Base-by-base conservation (phyloP, 2,113 vertebrate species). In the Drymodes brunneopygia region DNA sequence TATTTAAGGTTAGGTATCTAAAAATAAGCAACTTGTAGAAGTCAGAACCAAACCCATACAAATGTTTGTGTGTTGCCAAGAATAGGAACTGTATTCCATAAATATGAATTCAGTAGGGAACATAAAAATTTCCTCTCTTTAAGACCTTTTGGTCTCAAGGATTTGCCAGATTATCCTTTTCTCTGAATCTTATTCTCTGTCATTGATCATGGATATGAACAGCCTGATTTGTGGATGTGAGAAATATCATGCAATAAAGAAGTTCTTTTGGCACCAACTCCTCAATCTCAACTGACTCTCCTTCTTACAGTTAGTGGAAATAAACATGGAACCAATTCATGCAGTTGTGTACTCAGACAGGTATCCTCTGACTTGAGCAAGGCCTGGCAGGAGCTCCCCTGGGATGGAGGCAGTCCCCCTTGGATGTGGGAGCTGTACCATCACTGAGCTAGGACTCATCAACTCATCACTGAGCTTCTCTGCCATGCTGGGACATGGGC, bases 11-110 rank as follows among this genome's bases (percentile, higher is more conserved):
- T 61, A 92, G 33, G 66, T 53, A 33, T 73, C 33, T 53, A 69
- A 85, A 91, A 82, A 79, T 38, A 71, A 90, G 60, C 31, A 75
- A 66, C n/a, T 23, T 61, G 21, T 73, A 42, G 67, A 91, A 57
- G 28, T 83, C 53, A 53, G 58, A 86, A 69, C 9, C 74, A 65
- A 90, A 61, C 6, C 2, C 19, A 67, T 61, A 18, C 5, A 75
- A 75, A 48, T 1, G 0, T 48, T 61, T 81, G 2, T 40, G 42
- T 80, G 35, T 51, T 81, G 48, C 36, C 61, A 72, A 69, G 42
- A 81, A 48, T 7, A 61, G 31, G 28, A 81, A 31, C 9, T 57
- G n/a, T 88, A 48, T 50, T 67, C 35, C 35, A 29, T 47, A 90
- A 83, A 50, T 45, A 42, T 15, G 11, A 92, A 60, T 72, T 61